Conservation (phyloP, 2,113 vertebrate genomes). For the Nannospalax galili region DNA sequence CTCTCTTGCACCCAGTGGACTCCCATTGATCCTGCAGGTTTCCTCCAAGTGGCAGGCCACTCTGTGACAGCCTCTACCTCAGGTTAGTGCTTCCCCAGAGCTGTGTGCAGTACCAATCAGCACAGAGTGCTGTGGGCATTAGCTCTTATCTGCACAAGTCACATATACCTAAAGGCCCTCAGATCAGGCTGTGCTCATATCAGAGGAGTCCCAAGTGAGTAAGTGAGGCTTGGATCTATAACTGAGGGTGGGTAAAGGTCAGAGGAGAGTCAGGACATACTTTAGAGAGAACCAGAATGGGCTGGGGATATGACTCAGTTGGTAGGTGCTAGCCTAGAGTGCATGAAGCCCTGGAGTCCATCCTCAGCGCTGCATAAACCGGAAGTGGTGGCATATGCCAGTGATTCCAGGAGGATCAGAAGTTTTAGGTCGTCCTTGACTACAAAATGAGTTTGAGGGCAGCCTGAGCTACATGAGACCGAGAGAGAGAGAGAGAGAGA, state of each 20-base stretch:
- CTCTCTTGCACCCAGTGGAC: fast-evolving
- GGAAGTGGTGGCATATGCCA: neutral
- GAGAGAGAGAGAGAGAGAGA: neutral
- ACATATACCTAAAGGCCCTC: neutral
- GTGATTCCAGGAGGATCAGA: neutral
- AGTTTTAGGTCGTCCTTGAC: neutral
- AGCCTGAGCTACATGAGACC: neutral
- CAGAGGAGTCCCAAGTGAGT: neutral
- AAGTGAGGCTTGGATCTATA: neutral
- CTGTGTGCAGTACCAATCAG: neutral
- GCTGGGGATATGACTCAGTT: neutral
- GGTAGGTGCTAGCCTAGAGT: too few relatives aligned
- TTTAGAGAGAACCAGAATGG: neutral
- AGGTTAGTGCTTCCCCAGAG: neutral
- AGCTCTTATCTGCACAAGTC: neutral
- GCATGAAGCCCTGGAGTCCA: neutral
- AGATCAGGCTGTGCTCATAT: neutral
- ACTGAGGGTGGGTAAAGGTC: neutral
- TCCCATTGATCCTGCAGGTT: neutral
- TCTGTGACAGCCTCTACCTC: neutral
- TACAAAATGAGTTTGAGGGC: neutral
- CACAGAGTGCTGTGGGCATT: fast-evolving
- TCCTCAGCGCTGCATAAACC: neutral
- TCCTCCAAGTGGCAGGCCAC: neutral
- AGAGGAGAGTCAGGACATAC: neutral